These are phyloP conservation scores for Drosophila rubida DNA, from an alignment of 2,888 invertebrate species.

Conservation along the genomic window DNA sequence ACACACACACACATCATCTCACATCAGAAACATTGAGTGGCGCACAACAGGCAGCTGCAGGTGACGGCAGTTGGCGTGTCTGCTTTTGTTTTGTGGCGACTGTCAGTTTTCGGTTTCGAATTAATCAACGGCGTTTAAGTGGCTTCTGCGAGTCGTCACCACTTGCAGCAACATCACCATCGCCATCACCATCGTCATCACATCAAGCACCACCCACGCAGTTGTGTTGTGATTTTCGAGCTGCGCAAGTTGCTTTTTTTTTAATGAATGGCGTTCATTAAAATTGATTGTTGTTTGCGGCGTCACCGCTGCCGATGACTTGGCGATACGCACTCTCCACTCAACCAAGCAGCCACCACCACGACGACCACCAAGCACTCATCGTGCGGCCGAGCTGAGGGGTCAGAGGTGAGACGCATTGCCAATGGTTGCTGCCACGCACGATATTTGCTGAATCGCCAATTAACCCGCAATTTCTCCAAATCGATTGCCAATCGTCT, in stretches of 20 bases:
- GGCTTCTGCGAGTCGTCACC: constrained; percentile 63
- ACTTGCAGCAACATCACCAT: constrained; percentile 8
- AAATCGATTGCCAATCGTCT: constrained; percentile 39
- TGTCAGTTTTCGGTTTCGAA: constrained; percentile 78
- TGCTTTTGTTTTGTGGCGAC: constrained; percentile 65
- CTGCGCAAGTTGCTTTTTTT: constrained; percentile 65
- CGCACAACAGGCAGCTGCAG: constrained; percentile 39
- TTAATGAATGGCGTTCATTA: constrained; percentile 80
- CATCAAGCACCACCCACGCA: constrained; percentile 6
- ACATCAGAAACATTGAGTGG: constrained; percentile 6
- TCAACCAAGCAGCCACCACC: too few species aligned
- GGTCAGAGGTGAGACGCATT: not conserved
- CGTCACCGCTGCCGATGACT: constrained; percentile 63
- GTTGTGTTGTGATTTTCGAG: constrained; percentile 55
- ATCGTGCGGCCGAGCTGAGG: not conserved
- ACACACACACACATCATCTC: constrained; percentile 10
- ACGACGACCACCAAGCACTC: too few species aligned
- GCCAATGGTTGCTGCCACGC: constrained; percentile 37
- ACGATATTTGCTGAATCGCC: constrained; percentile 72
- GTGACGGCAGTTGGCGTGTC: constrained; percentile 54
- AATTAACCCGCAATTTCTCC: constrained; percentile 73
- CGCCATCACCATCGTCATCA: constrained; percentile 12
- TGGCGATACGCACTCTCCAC: constrained; percentile 55
- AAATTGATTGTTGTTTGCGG: constrained; percentile 79
- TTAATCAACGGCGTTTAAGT: constrained; percentile 75